Percentiles rank a stretch among this genome's conserved stretches.
phyloP scores from a whole-genome alignment of 1,140 invertebrate species.

The Caerostris extrusa region DNA sequence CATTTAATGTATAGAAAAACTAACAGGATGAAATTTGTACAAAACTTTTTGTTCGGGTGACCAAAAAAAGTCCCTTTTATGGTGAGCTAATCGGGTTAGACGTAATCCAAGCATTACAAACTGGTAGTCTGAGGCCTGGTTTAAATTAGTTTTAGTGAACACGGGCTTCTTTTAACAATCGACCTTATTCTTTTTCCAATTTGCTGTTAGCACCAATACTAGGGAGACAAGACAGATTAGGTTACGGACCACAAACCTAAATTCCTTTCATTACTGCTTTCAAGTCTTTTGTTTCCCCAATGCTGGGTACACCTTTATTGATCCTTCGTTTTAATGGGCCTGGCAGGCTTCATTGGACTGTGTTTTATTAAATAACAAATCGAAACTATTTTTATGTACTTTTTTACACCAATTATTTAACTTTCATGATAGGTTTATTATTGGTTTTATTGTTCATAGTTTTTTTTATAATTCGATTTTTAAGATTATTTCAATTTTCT shows the following conservation, averaged over 20 bases:
- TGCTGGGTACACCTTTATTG: not conserved
- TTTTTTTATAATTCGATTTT: no score
- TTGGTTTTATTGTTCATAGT: no score
- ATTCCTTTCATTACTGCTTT: not conserved
- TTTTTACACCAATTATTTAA: no score
- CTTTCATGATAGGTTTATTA: no score
- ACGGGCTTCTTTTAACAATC: not conserved
- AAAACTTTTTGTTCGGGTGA: not conserved
- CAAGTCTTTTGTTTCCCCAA: not conserved
- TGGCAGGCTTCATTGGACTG: not conserved
- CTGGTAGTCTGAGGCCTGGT: not conserved
- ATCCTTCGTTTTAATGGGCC: not conserved
- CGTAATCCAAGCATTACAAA: constrained; percentile 31
- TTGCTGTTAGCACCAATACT: constrained; percentile 12
- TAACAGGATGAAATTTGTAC: not conserved
- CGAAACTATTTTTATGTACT: no score
- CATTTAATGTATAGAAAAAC: not conserved
- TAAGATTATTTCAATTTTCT: no score
- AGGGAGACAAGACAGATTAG: constrained; percentile 1
- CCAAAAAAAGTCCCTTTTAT: not conserved
- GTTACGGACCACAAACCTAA: constrained; percentile 14
- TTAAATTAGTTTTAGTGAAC: constrained; percentile 28
- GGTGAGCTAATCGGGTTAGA: constrained; percentile 5
- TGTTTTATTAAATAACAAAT: not conserved
- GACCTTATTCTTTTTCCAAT: not conserved